These are phyloP conservation scores for Heliconius erato DNA, from an alignment of 2,888 invertebrate genomes.

Conservation along the genomic window DNA sequence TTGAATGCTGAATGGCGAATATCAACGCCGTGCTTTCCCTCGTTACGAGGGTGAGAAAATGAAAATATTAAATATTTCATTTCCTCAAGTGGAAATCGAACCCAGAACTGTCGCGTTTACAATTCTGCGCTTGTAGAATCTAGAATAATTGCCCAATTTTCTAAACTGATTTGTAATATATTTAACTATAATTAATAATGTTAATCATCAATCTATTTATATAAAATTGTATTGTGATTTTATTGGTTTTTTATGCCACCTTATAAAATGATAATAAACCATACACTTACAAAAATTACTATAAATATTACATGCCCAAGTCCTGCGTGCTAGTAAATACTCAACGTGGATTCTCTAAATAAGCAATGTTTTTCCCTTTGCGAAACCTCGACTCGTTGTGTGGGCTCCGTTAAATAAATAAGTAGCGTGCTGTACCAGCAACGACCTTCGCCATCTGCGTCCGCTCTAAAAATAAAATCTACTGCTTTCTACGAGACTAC, in stretches of 20 bases:
- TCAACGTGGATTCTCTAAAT: constrained; percentile 32
- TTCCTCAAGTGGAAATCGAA: too few species aligned
- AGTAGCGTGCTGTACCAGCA: constrained; percentile 70
- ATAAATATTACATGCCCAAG: constrained; percentile 6
- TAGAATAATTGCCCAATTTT: background rate
- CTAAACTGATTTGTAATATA: background rate
- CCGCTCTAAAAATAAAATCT: constrained; percentile 72
- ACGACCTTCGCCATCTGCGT: constrained; percentile 80
- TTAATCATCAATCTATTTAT: background rate
- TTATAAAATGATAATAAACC: background rate
- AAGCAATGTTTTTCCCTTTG: constrained; percentile 55
- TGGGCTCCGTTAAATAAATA: constrained; percentile 77
- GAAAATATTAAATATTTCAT: too few species aligned
- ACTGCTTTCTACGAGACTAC: constrained; percentile 52
- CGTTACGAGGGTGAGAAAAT: too few species aligned
- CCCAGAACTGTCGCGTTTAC: too few species aligned
- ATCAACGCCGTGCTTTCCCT: too few species aligned
- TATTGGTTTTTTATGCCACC: background rate
- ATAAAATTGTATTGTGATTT: background rate
- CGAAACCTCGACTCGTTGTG: constrained; percentile 63
- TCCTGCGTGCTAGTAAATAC: constrained; percentile 21
- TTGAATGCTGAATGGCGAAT: too few species aligned
- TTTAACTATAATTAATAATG: too few species aligned
- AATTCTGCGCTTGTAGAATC: too few species aligned
- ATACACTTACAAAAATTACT: background rate